These are phyloP conservation scores for Lithophane socia DNA, from an alignment of 2,888 invertebrate species.

Conservation along the genomic window DNA sequence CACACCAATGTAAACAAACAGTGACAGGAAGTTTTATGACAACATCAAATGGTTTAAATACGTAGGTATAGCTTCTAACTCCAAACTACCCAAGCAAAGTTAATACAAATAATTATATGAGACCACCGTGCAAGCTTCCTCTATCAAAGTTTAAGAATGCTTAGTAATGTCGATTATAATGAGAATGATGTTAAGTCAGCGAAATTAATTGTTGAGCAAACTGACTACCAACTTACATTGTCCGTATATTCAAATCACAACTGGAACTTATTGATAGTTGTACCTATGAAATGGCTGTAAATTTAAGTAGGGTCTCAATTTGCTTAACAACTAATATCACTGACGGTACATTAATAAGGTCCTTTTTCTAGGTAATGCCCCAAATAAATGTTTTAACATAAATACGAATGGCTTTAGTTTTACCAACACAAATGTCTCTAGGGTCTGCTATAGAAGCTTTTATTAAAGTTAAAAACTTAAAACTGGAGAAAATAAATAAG, in stretches of 20 bases:
- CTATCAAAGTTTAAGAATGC: no score
- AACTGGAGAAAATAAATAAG: conserved; percentile 16
- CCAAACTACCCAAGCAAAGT: no score
- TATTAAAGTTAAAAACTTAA: conserved; percentile 27
- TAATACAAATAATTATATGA: no score
- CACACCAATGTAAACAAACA: no score
- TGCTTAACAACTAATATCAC: not conserved
- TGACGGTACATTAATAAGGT: not conserved
- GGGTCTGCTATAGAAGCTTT: not conserved
- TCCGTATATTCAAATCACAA: not conserved
- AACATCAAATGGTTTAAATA: no score
- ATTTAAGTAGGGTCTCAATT: not conserved
- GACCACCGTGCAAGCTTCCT: no score
- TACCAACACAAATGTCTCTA: conserved; percentile 18
- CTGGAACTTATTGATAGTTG: not conserved
- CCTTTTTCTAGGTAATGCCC: not conserved
- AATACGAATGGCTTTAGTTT: conserved; percentile 22
- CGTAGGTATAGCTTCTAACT: no score
- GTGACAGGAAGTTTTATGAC: no score
- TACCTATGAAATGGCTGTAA: not conserved
- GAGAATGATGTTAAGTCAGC: no score
- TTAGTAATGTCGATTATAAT: no score
- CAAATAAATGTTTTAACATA: not conserved
- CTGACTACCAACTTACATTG: no score
- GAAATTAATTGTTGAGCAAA: no score